phyloP scores from a whole-genome alignment of 2,888 invertebrate genomes.

The Gandaritis pyraliata region DNA sequence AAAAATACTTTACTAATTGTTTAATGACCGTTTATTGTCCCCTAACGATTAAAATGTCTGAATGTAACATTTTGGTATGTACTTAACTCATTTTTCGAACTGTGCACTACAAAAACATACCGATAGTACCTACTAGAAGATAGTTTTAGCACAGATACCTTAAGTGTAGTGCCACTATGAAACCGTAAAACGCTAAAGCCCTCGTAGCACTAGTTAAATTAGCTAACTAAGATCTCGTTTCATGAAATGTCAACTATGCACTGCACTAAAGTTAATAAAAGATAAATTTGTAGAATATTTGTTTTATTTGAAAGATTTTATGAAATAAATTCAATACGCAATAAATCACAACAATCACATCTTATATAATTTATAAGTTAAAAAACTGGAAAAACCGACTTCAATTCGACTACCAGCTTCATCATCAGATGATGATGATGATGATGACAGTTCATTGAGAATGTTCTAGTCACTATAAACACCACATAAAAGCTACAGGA shows the following conservation, averaged over 20 bases:
- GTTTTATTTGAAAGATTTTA: background rate
- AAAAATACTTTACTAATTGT: too few relatives aligned
- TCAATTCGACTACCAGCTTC: too few relatives aligned
- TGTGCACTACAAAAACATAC: slow-evolving; percentile 38
- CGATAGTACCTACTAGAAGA: slow-evolving; percentile 40
- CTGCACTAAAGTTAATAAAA: slow-evolving; percentile 73
- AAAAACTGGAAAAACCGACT: too few relatives aligned
- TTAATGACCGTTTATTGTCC: slow-evolving; percentile 21
- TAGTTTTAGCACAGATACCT: slow-evolving; percentile 42
- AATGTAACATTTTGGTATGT: slow-evolving; percentile 44
- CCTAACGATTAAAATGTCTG: slow-evolving; percentile 26
- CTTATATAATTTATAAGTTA: too few relatives aligned
- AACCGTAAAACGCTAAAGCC: slow-evolving; percentile 45
- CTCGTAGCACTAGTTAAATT: slow-evolving; percentile 41
- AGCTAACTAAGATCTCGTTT: slow-evolving; percentile 68
- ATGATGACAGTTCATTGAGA: too few relatives aligned
- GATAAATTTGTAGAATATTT: slow-evolving; percentile 50
- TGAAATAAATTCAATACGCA: too few relatives aligned
- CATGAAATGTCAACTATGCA: slow-evolving; percentile 71
- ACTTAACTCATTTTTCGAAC: slow-evolving; percentile 50
- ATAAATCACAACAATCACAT: too few relatives aligned
- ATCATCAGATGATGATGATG: too few relatives aligned
- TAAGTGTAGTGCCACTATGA: slow-evolving; percentile 66
- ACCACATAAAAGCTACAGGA: too few relatives aligned
- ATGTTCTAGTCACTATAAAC: too few relatives aligned